Evolutionary conservation across 2,113 vertebrate species (phyloP), one percentile per base, ranked within the genome.

Genomic region (Alouatta palliata): DNA sequence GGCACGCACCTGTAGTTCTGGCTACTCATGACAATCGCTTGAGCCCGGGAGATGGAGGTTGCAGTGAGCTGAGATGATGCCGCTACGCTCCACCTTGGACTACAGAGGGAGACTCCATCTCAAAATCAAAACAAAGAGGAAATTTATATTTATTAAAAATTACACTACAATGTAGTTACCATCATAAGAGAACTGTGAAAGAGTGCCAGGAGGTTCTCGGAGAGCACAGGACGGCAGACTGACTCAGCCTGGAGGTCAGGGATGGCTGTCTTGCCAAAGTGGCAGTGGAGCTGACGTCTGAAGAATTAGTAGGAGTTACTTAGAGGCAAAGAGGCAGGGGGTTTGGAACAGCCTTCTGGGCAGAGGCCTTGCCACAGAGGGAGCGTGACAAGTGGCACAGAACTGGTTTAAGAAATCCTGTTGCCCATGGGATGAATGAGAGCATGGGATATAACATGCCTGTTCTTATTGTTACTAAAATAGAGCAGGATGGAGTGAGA

Each of bases 381-480:
- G 16, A 64, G 8, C 16, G 3, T 80, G 25, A 68, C 27, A 64
- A 47, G 13, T 1, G 20, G 73, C 47, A 40, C 27, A 23, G 9
- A 37, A 30, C 45, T 40, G 35, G 21, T 11, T 27, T 25, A 84
- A 80, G 66, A 93, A 80, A 92, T 92, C 19, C 71, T 87, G 17
- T 76, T 85, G 61, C 43, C 10, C 11, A 17, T 56, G 23, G 64
- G 58, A 80, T 77, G 25, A 76, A 68, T 25, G 3, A 76, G 32
- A 45, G 14, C 56, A 45, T 30, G 64, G 7, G 11, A 6, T 19
- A 71, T 73, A 71, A 37, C n/a, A 8, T 73, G 77, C 32, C 88
- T 75, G 25, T 54, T 97, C 82, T 54, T 92, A 6, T 76, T 94
- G 75, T 94, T 79, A 54, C 56, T 95, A 80, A 81, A 77, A 76